Evolutionary conservation across 1,140 invertebrate species (phyloP).

Genomic region (Hylyphantes graminicola): DNA sequence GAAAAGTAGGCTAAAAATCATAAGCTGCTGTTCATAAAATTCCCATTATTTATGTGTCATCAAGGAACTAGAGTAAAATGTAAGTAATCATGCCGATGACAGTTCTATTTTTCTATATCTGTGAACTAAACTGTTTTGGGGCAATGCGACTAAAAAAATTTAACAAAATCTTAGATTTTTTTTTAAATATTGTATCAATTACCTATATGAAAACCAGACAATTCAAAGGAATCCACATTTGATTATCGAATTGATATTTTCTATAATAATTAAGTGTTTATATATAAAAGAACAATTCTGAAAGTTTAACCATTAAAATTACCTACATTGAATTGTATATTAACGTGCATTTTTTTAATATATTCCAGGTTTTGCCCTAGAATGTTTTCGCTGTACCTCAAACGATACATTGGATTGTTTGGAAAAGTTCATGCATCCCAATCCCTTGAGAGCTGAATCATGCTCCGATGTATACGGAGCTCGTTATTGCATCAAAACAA

Average conservation of each 20-base stretch:
- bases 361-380: slow-evolving; percentile 73
- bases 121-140: too few species aligned
- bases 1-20: too few species aligned
- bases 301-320: not conserved
- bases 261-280: not conserved
- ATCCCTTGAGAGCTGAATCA: slow-evolving; percentile 36
- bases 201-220: too few species aligned
- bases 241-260: not conserved
- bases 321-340: not conserved
- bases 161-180: too few species aligned
- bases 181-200: too few species aligned
- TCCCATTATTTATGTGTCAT: too few species aligned
- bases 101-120: too few species aligned
- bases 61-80: too few species aligned
- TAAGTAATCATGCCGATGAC: too few species aligned
- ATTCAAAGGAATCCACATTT: not conserved
- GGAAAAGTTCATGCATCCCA: slow-evolving; percentile 75
- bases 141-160: too few species aligned
- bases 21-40: too few species aligned
- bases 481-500: slow-evolving; percentile 92
- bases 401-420: slow-evolving; percentile 85
- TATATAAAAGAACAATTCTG: not conserved
- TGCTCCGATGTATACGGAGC: slow-evolving; percentile 86
- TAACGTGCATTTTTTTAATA: not conserved
- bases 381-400: slow-evolving; percentile 91